Percentiles rank a stretch among this genome's conserved stretches.
Evolutionary conservation across 2,888 invertebrate genomes (phyloP).

Genomic region (Tromatobia lineatoria): DNA sequence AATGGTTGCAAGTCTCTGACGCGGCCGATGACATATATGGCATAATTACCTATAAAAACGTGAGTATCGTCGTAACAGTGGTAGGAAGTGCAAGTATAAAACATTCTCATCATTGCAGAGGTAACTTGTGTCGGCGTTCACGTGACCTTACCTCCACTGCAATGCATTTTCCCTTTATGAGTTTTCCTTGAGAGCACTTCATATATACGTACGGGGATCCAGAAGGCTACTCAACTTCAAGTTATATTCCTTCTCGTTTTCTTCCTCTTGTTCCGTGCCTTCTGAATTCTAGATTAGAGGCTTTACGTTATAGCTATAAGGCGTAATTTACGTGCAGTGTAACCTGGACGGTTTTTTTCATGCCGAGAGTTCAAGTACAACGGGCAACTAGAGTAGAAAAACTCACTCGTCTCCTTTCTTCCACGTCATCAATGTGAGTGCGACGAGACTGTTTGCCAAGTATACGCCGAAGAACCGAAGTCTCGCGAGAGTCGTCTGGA

Average conservation of each 20-base stretch:
- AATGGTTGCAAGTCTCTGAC: slow-evolving; percentile 15
- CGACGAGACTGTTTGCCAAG: slow-evolving; percentile 1
- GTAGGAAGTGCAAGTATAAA: slow-evolving; percentile 57
- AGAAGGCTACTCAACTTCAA: slow-evolving; percentile 21
- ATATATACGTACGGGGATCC: slow-evolving; percentile 10
- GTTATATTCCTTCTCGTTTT: neutral
- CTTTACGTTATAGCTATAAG: slow-evolving; percentile 5
- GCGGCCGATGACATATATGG: slow-evolving; percentile 43
- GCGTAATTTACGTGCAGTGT: neutral
- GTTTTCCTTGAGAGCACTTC: slow-evolving; percentile 16
- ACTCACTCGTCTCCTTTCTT: slow-evolving; percentile 14
- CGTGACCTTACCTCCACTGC: slow-evolving; percentile 47
- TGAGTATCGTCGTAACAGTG: slow-evolving; percentile 33
- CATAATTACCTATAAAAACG: slow-evolving; percentile 44
- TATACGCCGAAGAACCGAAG: slow-evolving; percentile 20
- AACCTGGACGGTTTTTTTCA: neutral
- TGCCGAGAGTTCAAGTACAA: slow-evolving; percentile 1
- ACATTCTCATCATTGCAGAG: slow-evolving; percentile 36
- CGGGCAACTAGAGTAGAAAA: slow-evolving; percentile 2
- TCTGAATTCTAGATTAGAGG: slow-evolving; percentile 19
- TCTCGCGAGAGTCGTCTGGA: slow-evolving; percentile 28
- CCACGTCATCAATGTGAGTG: slow-evolving; percentile 62
- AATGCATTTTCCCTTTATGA: slow-evolving; percentile 27
- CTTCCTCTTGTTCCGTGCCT: neutral
- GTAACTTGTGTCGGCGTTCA: slow-evolving; percentile 10